Base-by-base conservation (phyloP, 1,140 invertebrate species). In the Lamellibrachia luymesi region DNA sequence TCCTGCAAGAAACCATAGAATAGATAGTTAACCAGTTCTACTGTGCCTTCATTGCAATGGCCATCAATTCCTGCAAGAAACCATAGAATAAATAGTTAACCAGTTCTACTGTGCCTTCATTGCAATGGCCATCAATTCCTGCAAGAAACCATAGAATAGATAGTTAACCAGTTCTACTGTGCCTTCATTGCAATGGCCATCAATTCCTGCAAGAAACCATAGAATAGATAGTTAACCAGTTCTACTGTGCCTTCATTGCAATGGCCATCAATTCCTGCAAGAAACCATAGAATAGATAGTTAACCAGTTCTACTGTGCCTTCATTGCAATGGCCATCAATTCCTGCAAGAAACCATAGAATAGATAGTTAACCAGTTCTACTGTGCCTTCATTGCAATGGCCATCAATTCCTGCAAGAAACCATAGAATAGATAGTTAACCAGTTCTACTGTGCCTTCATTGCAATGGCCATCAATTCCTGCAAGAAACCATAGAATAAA, bases 351-450 rank as follows among this genome's bases (percentile, higher is more conserved):
- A 95, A 91, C 95, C 95, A 95, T 96, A 96, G 51, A 96, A 93
- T 7, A 96, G 93, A 94, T 96, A 96, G 93, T 95, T 95, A 50
- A 95, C 93, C 1, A 96, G 94, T 91, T 96, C 95, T 90, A 93
- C 93, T 50, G 93, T 95, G 5, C 95, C 95, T 93, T 95, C 95
- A 95, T 95, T 95, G 92, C 95, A 96, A 13, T 95, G 93, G 92
- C 95, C 95, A 93, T 96, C 95, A 38, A 38, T 38, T 38, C 38
- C 38, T 38, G 1, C 38, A 95, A 96, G 91, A 96, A 95, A 91
- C 95, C 95, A 95, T 96, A 96, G 51, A 96, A 93, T 7, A 96
- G 93, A 94, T 96, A 96, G 93, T 95, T 95, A 50, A 95, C 93
- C 1, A 96, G 94, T 91, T 96, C 95, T 90, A 93, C 93, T 50